Base-by-base conservation (phyloP, 2,113 vertebrate species). In the Poeciliopsis turrubarensis region DNA sequence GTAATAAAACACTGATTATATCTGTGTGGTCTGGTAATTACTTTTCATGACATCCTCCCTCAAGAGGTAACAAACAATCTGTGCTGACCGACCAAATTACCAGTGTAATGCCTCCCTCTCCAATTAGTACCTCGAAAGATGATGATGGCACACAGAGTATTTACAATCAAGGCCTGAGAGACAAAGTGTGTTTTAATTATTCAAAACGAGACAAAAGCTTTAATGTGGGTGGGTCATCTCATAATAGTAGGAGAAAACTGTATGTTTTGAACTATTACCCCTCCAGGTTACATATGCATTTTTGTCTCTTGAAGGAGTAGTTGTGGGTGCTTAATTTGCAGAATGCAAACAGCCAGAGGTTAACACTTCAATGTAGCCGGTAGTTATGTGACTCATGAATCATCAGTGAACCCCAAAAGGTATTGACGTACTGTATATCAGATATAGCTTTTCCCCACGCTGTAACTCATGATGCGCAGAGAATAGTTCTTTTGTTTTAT, bases 21-120 rank as follows among this genome's bases (percentile, higher is more conserved):
- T 83, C 70, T 44, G 30, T 79, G 79, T 70, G 71, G 57, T 76
- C 61, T 75, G 31, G 83, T 82, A 89, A 87, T 89, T 89, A 84
- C 64, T 69, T 87, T 86, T 75, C 73, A 84, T 75, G 77, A 78
- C 84, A 75, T 70, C 30, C 47, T n/a, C 79, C 77, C 83, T 72
- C 34, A 61, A 87, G 76, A 82, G 71, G 72, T 61, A 66, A 39
- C 69, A 62, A 34, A 72, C 73, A 83, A 72, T 87, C 72, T 73
- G 69, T 30, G 65, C 72, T 86, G 75, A 90, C 81, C 77, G 73
- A 70, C 73, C 75, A 81, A 86, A 87, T 89, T 69, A 79, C 65
- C 44, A 68, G 8, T 27, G 10, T 73, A 72, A 75, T 83, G 80
- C 32, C 65, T 79, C 69, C 73, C n/a, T 68, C 65, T 63, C 47